Evolutionary conservation across 1,140 invertebrate species (phyloP).

Genomic region (Drosophila arizonae): DNA sequence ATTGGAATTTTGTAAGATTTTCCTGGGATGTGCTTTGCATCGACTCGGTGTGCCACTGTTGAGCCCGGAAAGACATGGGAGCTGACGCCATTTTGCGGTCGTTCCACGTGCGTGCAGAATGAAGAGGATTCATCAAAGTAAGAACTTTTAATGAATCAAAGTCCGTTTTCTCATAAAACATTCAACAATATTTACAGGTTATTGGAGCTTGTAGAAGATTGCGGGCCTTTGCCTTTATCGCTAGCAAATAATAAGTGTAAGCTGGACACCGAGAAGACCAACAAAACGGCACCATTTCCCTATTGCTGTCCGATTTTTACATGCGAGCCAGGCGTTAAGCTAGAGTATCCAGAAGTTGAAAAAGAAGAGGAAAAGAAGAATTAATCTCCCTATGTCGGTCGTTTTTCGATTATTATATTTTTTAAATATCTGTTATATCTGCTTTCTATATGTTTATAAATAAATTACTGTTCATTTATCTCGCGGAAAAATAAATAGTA

Average conservation of each 20-base stretch:
- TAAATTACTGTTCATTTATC: not conserved
- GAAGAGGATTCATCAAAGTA: slow-evolving; percentile 87
- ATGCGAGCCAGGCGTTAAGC: slow-evolving; percentile 91
- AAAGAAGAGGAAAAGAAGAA: slow-evolving; percentile 84
- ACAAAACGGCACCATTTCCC: slow-evolving; percentile 93
- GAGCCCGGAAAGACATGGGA: slow-evolving; percentile 93
- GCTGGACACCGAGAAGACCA: slow-evolving; percentile 91
- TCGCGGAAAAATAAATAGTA: not conserved
- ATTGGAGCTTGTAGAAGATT: slow-evolving; percentile 93
- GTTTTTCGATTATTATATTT: not conserved
- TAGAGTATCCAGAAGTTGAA: slow-evolving; percentile 93
- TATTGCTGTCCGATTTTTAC: slow-evolving; percentile 92
- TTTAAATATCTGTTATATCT: not conserved
- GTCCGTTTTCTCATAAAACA: no score
- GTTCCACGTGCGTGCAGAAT: slow-evolving; percentile 91
- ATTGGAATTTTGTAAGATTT: slow-evolving; percentile 87
- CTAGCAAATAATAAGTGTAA: slow-evolving; percentile 94
- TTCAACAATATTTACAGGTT: slow-evolving; percentile 83
- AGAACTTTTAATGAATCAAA: not conserved
- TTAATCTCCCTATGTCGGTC: not conserved
- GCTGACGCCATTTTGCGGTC: slow-evolving; percentile 92
- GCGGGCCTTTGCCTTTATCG: slow-evolving; percentile 91
- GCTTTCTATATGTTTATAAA: not conserved
- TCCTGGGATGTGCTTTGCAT: slow-evolving; percentile 94
- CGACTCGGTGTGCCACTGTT: slow-evolving; percentile 93